Conservation (phyloP, 2,888 invertebrate species). For the Octonoba sinensis region DNA sequence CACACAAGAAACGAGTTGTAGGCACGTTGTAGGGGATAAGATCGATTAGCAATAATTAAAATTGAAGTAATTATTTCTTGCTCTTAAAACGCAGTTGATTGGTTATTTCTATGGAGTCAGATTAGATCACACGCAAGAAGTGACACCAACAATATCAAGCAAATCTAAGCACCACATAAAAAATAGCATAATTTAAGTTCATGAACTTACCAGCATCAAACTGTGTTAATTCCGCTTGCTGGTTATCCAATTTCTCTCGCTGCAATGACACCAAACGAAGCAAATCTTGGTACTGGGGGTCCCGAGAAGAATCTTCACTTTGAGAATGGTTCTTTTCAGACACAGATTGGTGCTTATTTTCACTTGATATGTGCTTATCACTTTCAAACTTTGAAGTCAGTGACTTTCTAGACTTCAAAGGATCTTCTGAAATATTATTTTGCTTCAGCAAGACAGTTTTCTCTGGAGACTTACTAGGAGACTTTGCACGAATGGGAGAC, state of each 20-base stretch:
- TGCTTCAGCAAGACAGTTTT: conserved; percentile 21
- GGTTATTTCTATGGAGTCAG: too few species aligned
- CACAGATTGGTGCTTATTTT: conserved; percentile 25
- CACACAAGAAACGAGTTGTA: too few species aligned
- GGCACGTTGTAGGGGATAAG: too few species aligned
- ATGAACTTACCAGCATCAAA: conserved; percentile 60
- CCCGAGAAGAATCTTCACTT: conserved; percentile 69
- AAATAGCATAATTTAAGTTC: too few species aligned
- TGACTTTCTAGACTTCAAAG: conserved; percentile 36
- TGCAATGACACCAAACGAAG: conserved; percentile 91
- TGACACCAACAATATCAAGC: too few species aligned
- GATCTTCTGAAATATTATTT: conserved; percentile 24
- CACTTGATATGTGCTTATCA: conserved; percentile 34
- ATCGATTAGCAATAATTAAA: too few species aligned
- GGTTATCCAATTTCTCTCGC: conserved; percentile 87
- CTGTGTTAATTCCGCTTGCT: conserved; percentile 91
- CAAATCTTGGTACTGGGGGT: conserved; percentile 84
- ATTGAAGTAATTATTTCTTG: too few species aligned
- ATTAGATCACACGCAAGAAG: too few species aligned
- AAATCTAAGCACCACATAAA: too few species aligned
- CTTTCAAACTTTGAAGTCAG: conserved; percentile 27
- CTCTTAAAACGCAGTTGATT: too few species aligned
- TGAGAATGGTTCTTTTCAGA: conserved; percentile 29
- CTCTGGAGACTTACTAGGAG: conserved; percentile 54
- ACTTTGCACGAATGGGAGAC: conserved; percentile 46